phyloP scores from a whole-genome alignment of 2,797 vertebrate species.

The Melopsittacus undulatus region DNA sequence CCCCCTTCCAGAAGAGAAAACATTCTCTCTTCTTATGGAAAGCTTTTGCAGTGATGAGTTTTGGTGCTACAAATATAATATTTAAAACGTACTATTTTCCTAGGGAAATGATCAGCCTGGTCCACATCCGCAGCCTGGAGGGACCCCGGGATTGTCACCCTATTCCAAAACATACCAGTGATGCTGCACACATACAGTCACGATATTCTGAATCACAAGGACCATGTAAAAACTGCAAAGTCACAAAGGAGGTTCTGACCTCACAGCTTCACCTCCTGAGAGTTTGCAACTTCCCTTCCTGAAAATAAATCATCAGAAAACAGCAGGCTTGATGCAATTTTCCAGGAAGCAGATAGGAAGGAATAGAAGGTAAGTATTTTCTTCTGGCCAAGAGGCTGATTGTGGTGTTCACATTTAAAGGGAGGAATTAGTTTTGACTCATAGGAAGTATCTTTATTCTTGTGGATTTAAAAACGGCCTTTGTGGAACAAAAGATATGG shows the following conservation, averaged over 20 bases:
- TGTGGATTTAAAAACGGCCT: neutral
- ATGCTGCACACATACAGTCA: neutral
- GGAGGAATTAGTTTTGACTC: conserved; percentile 30
- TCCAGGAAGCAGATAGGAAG: conserved; percentile 16
- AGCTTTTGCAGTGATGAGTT: neutral
- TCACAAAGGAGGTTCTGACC: neutral
- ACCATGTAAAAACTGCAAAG: neutral
- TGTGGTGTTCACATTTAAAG: neutral
- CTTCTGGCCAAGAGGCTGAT: neutral
- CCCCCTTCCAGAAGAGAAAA: neutral
- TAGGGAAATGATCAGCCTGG: neutral
- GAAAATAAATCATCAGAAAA: neutral
- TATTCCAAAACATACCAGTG: neutral
- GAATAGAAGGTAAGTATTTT: neutral
- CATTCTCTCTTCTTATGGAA: fast-evolving
- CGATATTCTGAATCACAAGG: neutral
- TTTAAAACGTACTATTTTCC: neutral
- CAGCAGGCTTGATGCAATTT: neutral
- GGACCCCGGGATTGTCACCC: neutral
- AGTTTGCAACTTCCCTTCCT: neutral
- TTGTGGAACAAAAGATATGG: neutral
- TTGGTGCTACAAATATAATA: neutral
- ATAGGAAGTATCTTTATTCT: conserved; percentile 36
- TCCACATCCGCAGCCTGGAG: neutral
- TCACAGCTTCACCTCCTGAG: neutral